Evolutionary conservation across 2,888 invertebrate genomes (phyloP).

Genomic region (Heliconius erato): DNA sequence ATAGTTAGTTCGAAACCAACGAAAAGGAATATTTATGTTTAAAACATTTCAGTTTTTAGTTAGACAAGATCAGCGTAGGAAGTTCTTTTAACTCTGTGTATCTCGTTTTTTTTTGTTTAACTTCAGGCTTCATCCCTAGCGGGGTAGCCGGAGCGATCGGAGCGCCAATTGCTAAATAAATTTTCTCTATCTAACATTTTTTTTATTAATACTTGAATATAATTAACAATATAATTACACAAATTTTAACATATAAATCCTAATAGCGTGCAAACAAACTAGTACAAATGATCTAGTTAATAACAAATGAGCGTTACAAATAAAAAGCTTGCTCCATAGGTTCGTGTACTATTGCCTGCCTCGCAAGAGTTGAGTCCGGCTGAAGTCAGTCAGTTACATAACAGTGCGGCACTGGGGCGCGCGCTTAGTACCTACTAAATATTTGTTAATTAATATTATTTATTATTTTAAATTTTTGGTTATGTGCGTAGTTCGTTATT

Average conservation of each 20-base stretch:
- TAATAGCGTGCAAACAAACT: slow-evolving; percentile 13
- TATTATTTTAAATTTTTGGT: slow-evolving; percentile 30
- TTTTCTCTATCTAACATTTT: no score
- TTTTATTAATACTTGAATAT: no score
- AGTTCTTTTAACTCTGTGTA: no score
- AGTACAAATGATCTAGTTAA: slow-evolving; percentile 22
- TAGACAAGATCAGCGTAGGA: no score
- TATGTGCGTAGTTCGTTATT: slow-evolving; percentile 24
- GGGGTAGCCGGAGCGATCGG: no score
- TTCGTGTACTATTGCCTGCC: slow-evolving; percentile 2
- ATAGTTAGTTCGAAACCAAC: no score
- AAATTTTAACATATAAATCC: not conserved
- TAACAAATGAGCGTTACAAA: slow-evolving; percentile 24
- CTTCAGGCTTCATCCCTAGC: no score
- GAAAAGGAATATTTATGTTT: no score
- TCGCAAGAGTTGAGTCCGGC: slow-evolving; percentile 15
- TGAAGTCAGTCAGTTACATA: slow-evolving; percentile 32
- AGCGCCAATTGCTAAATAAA: no score
- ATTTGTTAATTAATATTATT: slow-evolving; percentile 5
- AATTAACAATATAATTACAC: no score
- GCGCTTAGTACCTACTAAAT: slow-evolving; percentile 48
- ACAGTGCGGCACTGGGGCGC: slow-evolving; percentile 47
- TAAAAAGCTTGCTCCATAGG: slow-evolving; percentile 41
- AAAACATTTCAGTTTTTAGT: no score
- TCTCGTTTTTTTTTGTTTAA: no score